Percentiles rank a stretch among this genome's conserved stretches.
These are phyloP conservation scores for Drosophila hamatofila DNA, from an alignment of 2,888 invertebrate species.

Conservation along the genomic window DNA sequence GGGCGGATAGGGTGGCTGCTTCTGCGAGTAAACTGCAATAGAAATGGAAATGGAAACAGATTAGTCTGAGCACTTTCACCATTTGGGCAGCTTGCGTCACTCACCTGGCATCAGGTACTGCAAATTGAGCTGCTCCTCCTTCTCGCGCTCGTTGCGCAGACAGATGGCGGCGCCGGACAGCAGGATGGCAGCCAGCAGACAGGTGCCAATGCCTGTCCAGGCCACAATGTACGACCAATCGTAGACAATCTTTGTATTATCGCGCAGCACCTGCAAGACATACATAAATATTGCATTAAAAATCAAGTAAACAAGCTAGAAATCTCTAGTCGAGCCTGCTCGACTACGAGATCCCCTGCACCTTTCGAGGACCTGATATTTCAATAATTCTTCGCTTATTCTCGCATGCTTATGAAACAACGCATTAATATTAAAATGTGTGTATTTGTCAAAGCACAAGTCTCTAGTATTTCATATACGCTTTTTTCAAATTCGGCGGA, in stretches of 20 bases:
- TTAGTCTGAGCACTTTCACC: background rate
- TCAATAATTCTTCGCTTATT: too few relatives aligned
- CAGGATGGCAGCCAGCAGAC: slow-evolving; percentile 95
- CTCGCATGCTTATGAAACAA: too few relatives aligned
- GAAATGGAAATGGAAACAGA: background rate
- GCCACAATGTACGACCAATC: slow-evolving; percentile 99
- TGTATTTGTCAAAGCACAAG: too few relatives aligned
- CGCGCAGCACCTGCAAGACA: slow-evolving; percentile 90
- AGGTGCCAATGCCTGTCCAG: slow-evolving; percentile 97
- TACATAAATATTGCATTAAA: background rate
- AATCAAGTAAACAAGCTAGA: too few relatives aligned
- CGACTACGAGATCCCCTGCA: too few relatives aligned
- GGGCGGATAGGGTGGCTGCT: slow-evolving; percentile 92
- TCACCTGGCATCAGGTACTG: slow-evolving; percentile 98
- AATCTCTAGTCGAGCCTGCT: too few relatives aligned
- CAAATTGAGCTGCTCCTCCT: slow-evolving; percentile 98
- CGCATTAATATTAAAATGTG: too few relatives aligned
- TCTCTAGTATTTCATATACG: too few relatives aligned
- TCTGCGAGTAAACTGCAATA: slow-evolving; percentile 94
- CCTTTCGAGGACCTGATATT: too few relatives aligned
- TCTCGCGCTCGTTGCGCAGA: slow-evolving; percentile 96
- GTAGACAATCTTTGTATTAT: slow-evolving; percentile 94
- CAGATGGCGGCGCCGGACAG: slow-evolving; percentile 97
- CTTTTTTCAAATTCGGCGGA: too few relatives aligned
- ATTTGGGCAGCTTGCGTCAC: background rate